Evolutionary conservation across 1,140 invertebrate species (phyloP), one percentile per base, ranked within the genome.

Genomic region (Tachypleus tridentatus): DNA sequence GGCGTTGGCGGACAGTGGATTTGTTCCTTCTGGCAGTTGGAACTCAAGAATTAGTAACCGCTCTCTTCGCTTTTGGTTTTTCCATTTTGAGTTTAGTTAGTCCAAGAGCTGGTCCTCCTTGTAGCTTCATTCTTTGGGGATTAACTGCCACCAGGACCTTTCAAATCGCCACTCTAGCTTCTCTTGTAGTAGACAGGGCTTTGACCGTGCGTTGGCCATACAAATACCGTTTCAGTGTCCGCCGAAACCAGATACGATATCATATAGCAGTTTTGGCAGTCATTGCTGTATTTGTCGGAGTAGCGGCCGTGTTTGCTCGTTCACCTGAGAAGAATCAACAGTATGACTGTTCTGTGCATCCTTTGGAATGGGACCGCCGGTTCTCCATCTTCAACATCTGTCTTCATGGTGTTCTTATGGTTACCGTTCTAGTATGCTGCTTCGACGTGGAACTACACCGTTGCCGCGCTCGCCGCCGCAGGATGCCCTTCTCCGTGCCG

Each of bases 1-100:
- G 76, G 0, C 73, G 77, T 49, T 78, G 82, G 75, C 72, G 81
- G 47, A 78, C 79, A n/a, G 77, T 82, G 66, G 82, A 83, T 62
- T 75, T 82, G 47, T 79, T 83, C 53, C 72, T 82, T 10, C 76
- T 81, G 10, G 78, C 80, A 9, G 70, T 82, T 4, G 72, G 80
- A 60, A 70, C 74, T 1, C 73, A 80, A 68, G 78, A 80, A 57
- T 72, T 82, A 51, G 74, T 77, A 5, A 77, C 78, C 67, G 79
- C 82, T 56, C 67, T 78, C 4, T 80, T 77, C 49, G 72, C 79
- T 4, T 75, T 82, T 48, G 71, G 76, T 7, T 79, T 77, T 65
- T 76, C 81, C 4, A 76, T 71, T 29, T 74, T 82, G 50, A 77
- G 76, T 49, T 75, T 82, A 51, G 76, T 82, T 49, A 75, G 75